A percentile compares a stretch with the other conserved stretches of the same genome.
Conservation (phyloP, 1,140 invertebrate genomes). For the Ips nitidus region DNA sequence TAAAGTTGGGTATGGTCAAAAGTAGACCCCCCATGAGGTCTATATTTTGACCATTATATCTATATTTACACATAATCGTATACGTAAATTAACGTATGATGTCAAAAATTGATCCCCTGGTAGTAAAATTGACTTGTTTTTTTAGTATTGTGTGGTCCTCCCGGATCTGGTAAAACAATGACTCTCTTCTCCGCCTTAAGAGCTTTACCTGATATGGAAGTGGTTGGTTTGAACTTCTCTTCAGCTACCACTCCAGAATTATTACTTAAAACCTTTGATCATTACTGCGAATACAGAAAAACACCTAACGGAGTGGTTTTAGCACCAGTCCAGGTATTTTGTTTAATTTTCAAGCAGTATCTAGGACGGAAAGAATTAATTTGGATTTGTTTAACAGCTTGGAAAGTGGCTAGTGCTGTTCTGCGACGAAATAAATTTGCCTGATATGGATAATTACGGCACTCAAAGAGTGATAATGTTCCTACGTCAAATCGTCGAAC, state of each 20-base stretch:
- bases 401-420: constrained; percentile 99
- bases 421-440: constrained; percentile 99
- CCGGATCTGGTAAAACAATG: constrained; percentile 99
- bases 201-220: constrained; percentile 96
- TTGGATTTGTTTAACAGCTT: too few relatives aligned
- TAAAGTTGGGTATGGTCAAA: too few relatives aligned
- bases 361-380: too few relatives aligned
- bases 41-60: too few relatives aligned
- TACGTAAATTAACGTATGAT: too few relatives aligned
- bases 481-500: constrained; percentile 95
- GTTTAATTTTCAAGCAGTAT: too few relatives aligned
- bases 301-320: constrained; percentile 97
- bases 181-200: constrained; percentile 97
- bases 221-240: constrained; percentile 98
- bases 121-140: too few relatives aligned
- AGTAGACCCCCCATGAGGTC: too few relatives aligned
- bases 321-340: constrained; percentile 81
- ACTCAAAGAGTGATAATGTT: constrained; percentile 99
- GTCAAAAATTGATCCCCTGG: too few relatives aligned
- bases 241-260: constrained; percentile 98
- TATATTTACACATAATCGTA: too few relatives aligned
- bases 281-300: constrained; percentile 98
- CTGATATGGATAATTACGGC: constrained; percentile 98
- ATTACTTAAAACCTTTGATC: constrained; percentile 97
- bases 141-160: constrained; percentile 96